Conservation (phyloP, 2,113 vertebrate species). For the Alligator mississippiensis region DNA sequence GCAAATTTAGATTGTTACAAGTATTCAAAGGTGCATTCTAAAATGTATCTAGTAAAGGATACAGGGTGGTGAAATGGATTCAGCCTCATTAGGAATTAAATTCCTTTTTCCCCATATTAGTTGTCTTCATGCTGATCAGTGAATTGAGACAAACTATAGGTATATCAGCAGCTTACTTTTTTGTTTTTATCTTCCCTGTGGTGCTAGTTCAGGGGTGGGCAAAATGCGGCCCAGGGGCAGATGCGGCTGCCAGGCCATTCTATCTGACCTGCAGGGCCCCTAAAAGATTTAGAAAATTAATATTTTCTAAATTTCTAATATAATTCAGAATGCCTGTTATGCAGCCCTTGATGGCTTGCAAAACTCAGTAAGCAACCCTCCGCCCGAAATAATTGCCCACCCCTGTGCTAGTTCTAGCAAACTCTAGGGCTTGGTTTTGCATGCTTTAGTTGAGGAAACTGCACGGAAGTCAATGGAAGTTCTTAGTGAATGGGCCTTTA, state of each 20-base stretch:
- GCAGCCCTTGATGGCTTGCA: too few relatives aligned
- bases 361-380: too few relatives aligned
- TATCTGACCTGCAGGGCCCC: too few relatives aligned
- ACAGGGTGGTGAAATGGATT: not conserved
- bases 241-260: too few relatives aligned
- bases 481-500: not conserved
- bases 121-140: not conserved
- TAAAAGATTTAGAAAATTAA: too few relatives aligned
- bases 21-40: not conserved
- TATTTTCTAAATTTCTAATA: too few relatives aligned
- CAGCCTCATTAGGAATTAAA: not conserved
- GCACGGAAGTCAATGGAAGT: slow-evolving; percentile 2
- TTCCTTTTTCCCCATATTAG: not conserved
- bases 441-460: not conserved
- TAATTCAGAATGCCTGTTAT: too few relatives aligned
- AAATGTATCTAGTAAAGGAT: not conserved
- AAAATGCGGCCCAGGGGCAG: too few relatives aligned
- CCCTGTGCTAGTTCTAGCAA: not conserved
- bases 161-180: not conserved
- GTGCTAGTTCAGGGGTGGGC: not conserved
- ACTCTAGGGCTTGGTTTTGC: not conserved
- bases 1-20: not conserved
- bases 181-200: slow-evolving; percentile 14
- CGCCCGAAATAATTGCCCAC: too few relatives aligned
- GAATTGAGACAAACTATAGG: not conserved